A percentile compares a stretch with the other conserved stretches of the same genome.
Conservation (phyloP, 2,888 invertebrate genomes). For the Sarcophaga caerulescens region DNA sequence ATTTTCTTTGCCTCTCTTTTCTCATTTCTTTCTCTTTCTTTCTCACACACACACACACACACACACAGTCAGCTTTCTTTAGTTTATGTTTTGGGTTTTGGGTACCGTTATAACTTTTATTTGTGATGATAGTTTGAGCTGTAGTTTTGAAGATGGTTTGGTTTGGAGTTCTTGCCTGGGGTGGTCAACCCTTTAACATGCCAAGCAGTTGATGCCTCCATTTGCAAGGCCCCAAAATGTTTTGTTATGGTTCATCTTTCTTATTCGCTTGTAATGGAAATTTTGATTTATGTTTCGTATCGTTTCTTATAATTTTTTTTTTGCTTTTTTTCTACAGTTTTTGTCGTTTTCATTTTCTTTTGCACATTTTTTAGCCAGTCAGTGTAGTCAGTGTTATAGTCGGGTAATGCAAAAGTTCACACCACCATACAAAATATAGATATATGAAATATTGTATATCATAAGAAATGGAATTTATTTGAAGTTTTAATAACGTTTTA, state of each 20-base stretch:
- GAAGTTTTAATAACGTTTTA: conserved; percentile 62
- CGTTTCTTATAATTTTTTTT: conserved; percentile 48
- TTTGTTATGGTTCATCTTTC: conserved; percentile 71
- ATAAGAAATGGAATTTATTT: conserved; percentile 67
- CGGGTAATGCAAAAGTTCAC: conserved; percentile 77
- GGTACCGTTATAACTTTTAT: conserved; percentile 51
- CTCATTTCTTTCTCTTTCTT: background rate
- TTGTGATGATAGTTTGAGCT: conserved; percentile 64
- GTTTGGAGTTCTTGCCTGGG: background rate
- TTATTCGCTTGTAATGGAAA: conserved; percentile 78
- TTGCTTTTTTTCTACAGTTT: conserved; percentile 4
- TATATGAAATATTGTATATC: conserved; percentile 58
- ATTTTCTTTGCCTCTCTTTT: conserved; percentile 22
- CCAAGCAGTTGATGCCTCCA: conserved; percentile 1
- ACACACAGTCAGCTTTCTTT: background rate
- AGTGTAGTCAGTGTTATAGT: conserved; percentile 63
- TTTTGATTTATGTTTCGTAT: conserved; percentile 78
- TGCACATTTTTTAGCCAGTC: conserved; percentile 29
- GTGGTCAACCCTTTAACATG: conserved; percentile 31
- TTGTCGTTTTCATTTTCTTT: conserved; percentile 29
- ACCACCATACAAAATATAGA: conserved; percentile 65
- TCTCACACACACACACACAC: no score
- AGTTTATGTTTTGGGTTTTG: conserved; percentile 35
- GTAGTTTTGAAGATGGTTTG: conserved; percentile 30
- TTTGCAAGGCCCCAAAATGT: conserved; percentile 42